A percentile compares a stretch with the other conserved stretches of the same genome.
These are phyloP conservation scores for Listronotus bonariensis DNA, from an alignment of 1,140 invertebrate species.

Conservation along the genomic window DNA sequence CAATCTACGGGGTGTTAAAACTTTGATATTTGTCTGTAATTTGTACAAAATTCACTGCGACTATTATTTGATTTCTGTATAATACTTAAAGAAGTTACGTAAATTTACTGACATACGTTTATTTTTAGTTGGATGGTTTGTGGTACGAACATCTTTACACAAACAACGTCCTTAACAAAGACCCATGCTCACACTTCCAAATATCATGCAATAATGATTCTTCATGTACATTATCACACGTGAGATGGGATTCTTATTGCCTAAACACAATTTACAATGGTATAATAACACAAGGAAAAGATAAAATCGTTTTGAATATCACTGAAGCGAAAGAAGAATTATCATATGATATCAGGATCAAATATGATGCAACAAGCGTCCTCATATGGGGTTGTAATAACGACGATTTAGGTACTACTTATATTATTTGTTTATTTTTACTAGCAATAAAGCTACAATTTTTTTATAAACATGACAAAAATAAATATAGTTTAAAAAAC, in stretches of 20 bases:
- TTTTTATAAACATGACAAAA: too few relatives aligned
- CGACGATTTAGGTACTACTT: too few relatives aligned
- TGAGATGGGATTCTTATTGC: conserved; percentile 12
- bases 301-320: conserved; percentile 1
- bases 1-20: too few relatives aligned
- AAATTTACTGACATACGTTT: neutral
- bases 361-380: conserved; percentile 7
- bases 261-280: conserved; percentile 6
- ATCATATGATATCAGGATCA: conserved; percentile 12
- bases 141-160: conserved; percentile 34
- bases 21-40: too few relatives aligned
- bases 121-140: conserved; percentile 38
- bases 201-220: conserved; percentile 9
- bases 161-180: conserved; percentile 8
- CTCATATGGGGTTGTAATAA: conserved; percentile 27
- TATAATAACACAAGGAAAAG: conserved; percentile 10
- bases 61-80: too few relatives aligned
- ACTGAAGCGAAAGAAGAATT: neutral
- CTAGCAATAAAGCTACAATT: too few relatives aligned
- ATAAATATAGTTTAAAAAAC: too few relatives aligned
- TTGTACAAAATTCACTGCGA: too few relatives aligned
- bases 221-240: conserved; percentile 11
- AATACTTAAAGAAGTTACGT: neutral
- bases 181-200: conserved; percentile 20
- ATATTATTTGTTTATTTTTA: too few relatives aligned